phyloP scores from a whole-genome alignment of 2,113 vertebrate genomes.

The Semicossyphus pulcher region DNA sequence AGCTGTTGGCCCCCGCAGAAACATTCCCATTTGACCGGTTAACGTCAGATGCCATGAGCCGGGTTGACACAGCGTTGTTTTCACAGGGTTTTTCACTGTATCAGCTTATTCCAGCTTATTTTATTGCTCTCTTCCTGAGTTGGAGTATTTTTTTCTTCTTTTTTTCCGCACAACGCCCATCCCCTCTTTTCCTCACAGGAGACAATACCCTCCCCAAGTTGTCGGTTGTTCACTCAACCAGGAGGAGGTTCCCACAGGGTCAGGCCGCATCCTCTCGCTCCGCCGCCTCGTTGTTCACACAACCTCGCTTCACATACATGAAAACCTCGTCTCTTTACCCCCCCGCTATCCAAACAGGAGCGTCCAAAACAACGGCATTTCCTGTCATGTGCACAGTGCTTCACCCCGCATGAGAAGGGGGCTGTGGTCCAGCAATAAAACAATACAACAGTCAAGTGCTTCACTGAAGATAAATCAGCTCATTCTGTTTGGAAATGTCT shows the following conservation, averaged over 20 bases:
- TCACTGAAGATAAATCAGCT: constrained; percentile 1
- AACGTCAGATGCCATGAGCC: constrained; percentile 40
- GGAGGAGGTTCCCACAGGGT: constrained; percentile 64
- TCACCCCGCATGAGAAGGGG: neutral
- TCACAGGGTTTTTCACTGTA: constrained; percentile 56
- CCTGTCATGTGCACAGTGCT: constrained; percentile 44
- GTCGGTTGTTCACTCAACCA: constrained; percentile 42
- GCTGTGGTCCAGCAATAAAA: constrained; percentile 18
- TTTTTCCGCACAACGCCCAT: constrained; percentile 5
- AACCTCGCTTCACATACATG: constrained; percentile 46
- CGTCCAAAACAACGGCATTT: constrained; percentile 37
- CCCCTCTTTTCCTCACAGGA: constrained; percentile 29
- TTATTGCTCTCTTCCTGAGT: constrained; percentile 53
- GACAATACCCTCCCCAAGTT: constrained; percentile 50
- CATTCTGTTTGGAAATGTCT: constrained; percentile 18
- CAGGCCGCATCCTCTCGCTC: constrained; percentile 41
- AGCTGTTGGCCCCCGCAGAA: constrained; percentile 21
- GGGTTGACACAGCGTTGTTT: constrained; percentile 53
- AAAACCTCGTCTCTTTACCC: neutral
- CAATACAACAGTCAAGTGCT: constrained; percentile 7
- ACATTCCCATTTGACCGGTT: constrained; percentile 47
- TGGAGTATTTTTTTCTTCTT: constrained; percentile 10
- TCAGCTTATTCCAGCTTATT: constrained; percentile 51
- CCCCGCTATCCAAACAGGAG: constrained; percentile 48
- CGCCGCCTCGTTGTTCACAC: constrained; percentile 63